Conservation (phyloP, 1,140 invertebrate species). For the Atta colombica region DNA sequence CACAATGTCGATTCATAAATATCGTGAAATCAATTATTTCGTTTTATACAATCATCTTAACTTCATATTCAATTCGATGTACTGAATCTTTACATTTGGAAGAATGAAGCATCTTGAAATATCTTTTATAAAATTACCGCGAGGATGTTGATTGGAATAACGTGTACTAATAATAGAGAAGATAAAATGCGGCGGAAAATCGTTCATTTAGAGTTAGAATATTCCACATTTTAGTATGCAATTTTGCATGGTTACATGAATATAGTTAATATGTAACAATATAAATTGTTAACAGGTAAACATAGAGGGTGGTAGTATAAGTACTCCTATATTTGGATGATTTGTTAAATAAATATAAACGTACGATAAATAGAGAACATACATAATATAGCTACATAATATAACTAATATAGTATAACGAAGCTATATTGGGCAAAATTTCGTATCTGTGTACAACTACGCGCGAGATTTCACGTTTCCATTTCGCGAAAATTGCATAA, state of each 20-base stretch:
- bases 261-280: conserved; percentile 26
- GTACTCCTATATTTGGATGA: conserved; percentile 8
- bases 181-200: not conserved
- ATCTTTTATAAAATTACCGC: not conserved
- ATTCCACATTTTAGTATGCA: not conserved
- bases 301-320: not conserved
- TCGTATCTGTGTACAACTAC: not conserved
- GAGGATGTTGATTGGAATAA: not conserved
- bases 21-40: not conserved
- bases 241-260: not conserved
- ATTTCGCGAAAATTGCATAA: conserved; percentile 26
- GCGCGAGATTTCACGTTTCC: conserved; percentile 32
- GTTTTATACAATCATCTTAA: not conserved
- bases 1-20: not conserved
- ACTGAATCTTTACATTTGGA: not conserved
- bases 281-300: conserved; percentile 23
- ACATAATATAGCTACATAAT: not conserved
- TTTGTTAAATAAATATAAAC: conserved; percentile 46
- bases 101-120: not conserved
- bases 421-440: conserved; percentile 14
- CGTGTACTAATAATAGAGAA: not conserved
- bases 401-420: not conserved
- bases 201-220: not conserved
- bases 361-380: not conserved
- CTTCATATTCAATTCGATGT: not conserved